A percentile compares a stretch with the other conserved stretches of the same genome.
Conservation (phyloP, 2,888 invertebrate species). For the Peribatodes rhomboidaria region DNA sequence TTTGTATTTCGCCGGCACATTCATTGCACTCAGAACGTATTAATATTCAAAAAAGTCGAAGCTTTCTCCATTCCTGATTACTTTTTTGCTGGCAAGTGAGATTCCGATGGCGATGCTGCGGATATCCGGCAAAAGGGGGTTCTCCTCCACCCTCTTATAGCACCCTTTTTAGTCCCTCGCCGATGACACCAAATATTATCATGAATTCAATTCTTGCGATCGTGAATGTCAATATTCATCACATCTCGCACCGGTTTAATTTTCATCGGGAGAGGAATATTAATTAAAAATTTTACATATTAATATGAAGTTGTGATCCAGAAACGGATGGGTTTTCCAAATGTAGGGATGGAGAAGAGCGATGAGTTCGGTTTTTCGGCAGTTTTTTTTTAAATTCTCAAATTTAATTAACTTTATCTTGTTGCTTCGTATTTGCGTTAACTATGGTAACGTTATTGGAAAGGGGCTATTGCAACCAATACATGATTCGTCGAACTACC, state of each 20-base stretch:
- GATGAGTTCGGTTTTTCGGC: conserved; percentile 2
- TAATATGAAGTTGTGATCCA: conserved; percentile 18
- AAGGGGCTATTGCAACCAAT: too few relatives aligned
- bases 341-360: neutral
- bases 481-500: too few relatives aligned
- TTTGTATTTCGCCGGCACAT: neutral
- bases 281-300: conserved; percentile 43
- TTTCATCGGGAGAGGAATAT: conserved; percentile 40
- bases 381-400: neutral
- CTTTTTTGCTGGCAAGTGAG: conserved; percentile 47
- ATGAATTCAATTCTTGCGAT: conserved; percentile 49
- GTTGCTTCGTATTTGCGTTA: neutral
- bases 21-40: conserved; percentile 27
- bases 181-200: conserved; percentile 43
- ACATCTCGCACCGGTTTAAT: conserved; percentile 46
- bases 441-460: too few relatives aligned
- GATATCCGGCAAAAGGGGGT: conserved; percentile 30
- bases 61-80: conserved; percentile 43
- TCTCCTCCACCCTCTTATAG: neutral
- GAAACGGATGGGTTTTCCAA: conserved; percentile 9
- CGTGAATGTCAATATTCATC: conserved; percentile 52
- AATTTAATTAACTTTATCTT: neutral
- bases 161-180: conserved; percentile 1
- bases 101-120: conserved; percentile 38
- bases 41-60: conserved; percentile 39